Percentiles rank a stretch among this genome's conserved stretches.
Evolutionary conservation across 2,113 vertebrate species (phyloP).

Genomic region (Myotis davidii): DNA sequence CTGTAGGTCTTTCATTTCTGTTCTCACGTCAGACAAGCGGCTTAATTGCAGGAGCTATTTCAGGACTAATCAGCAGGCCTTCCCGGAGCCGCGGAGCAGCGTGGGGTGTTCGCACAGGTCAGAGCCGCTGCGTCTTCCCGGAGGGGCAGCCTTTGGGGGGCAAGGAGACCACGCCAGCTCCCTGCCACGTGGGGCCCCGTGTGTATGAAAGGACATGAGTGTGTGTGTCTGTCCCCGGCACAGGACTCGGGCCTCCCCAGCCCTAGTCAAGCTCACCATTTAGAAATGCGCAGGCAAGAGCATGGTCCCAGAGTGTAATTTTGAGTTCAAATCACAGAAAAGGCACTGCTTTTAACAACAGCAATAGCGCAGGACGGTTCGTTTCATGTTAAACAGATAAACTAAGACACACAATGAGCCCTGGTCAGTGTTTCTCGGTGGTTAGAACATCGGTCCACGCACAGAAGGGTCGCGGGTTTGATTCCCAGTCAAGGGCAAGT

Average conservation of each 20-base stretch:
- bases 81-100: background rate
- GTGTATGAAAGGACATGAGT: background rate
- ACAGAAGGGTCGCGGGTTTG: too few relatives aligned
- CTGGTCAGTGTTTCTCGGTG: too few relatives aligned
- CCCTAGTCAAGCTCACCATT: background rate
- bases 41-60: constrained; percentile 60
- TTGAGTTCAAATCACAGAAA: background rate
- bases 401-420: background rate
- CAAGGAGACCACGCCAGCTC: background rate
- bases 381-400: background rate
- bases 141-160: constrained; percentile 28
- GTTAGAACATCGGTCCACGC: too few relatives aligned
- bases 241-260: background rate
- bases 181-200: background rate
- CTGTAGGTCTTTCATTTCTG: background rate
- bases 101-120: background rate
- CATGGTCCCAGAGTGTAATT: background rate
- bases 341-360: background rate
- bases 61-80: constrained; percentile 52
- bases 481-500: too few relatives aligned
- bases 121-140: background rate
- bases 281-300: background rate
- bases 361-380: background rate
- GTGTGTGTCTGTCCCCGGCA: background rate
- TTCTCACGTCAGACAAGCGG: background rate